A percentile compares a stretch with the other conserved stretches of the same genome.
phyloP scores from a whole-genome alignment of 2,888 invertebrate genomes.

The Encarsia formosa region DNA sequence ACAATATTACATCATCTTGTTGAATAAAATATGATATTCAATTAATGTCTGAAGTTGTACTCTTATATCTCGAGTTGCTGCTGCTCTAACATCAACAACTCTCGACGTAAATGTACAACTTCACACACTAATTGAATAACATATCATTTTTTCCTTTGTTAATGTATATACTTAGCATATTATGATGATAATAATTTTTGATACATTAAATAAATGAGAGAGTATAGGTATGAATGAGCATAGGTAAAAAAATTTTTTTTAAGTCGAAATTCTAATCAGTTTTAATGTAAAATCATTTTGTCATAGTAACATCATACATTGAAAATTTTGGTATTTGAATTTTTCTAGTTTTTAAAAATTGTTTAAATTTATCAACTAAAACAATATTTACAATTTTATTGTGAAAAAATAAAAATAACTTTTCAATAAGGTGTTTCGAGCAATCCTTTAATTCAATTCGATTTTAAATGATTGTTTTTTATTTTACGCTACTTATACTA shows the following conservation, averaged over 20 bases:
- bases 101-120: no score
- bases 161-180: conserved; percentile 14
- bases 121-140: no score
- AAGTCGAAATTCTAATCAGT: conserved; percentile 22
- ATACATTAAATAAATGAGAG: conserved; percentile 7
- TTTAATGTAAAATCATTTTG: conserved; percentile 28
- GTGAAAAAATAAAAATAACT: background rate
- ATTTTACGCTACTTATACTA: conserved; percentile 16
- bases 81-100: no score
- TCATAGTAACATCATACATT: conserved; percentile 14
- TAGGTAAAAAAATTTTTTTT: conserved; percentile 22
- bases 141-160: conserved; percentile 12
- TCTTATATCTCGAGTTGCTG: no score
- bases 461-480: no score
- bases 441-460: no score
- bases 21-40: no score
- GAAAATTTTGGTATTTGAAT: conserved; percentile 22
- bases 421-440: no score
- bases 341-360: conserved; percentile 17
- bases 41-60: no score
- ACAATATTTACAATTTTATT: conserved; percentile 21
- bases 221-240: conserved; percentile 3
- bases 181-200: conserved; percentile 15
- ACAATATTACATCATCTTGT: no score
- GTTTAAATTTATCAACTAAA: conserved; percentile 21